Conservation (phyloP, 2,888 invertebrate genomes). For the Hypomecis punctinalis region DNA sequence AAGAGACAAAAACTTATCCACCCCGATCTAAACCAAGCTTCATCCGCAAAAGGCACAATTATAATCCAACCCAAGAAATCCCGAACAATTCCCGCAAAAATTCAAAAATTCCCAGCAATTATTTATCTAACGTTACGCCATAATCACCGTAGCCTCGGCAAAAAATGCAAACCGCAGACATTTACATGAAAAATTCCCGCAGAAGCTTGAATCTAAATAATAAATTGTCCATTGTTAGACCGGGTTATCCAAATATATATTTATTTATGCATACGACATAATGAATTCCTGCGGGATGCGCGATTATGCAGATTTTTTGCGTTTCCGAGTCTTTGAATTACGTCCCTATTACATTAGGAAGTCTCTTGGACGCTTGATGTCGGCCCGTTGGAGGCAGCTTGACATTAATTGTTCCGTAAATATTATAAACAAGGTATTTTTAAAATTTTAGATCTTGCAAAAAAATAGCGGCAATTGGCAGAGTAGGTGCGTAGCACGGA, state of each 20-base stretch:
- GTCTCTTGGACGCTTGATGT: constrained; percentile 12
- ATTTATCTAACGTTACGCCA: constrained; percentile 56
- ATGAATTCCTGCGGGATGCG: constrained; percentile 70
- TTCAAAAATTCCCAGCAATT: constrained; percentile 50
- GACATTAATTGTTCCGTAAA: constrained; percentile 5
- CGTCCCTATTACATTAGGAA: constrained; percentile 56
- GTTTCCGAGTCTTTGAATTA: constrained; percentile 50
- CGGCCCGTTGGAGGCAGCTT: background rate
- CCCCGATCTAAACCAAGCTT: constrained; percentile 12
- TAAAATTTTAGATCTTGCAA: no score
- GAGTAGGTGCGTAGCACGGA: no score
- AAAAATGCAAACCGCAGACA: constrained; percentile 60
- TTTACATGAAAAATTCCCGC: constrained; percentile 74
- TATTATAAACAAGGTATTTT: background rate
- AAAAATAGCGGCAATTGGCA: no score
- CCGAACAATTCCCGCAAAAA: constrained; percentile 33
- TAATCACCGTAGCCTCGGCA: constrained; percentile 59
- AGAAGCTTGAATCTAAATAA: constrained; percentile 77
- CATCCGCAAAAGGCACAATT: constrained; percentile 41
- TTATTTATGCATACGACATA: constrained; percentile 79
- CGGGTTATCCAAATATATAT: constrained; percentile 70
- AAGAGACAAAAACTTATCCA: background rate
- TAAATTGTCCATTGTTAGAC: constrained; percentile 80
- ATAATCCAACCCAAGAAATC: constrained; percentile 39
- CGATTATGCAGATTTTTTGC: constrained; percentile 73